Evolutionary conservation across 2,888 invertebrate genomes (phyloP).

Genomic region (Agrilus biguttatus): DNA sequence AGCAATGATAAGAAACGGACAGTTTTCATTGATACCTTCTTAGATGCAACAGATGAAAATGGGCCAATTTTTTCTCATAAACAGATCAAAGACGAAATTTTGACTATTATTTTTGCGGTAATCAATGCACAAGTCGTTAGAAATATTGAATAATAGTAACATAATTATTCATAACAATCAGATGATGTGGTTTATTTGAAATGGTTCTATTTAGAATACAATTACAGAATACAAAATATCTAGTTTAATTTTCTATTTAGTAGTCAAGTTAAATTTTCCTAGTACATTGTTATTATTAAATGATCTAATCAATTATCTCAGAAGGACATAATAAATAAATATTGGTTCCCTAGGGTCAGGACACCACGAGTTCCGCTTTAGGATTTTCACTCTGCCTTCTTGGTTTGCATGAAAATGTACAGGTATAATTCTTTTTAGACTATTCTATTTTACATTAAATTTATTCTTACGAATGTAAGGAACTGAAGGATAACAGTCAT

Average conservation of each 20-base stretch:
- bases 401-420: slow-evolving; percentile 12
- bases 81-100: slow-evolving; percentile 16
- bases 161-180: too few species aligned
- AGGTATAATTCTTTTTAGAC: slow-evolving; percentile 7
- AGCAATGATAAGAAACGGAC: slow-evolving; percentile 2
- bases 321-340: background rate
- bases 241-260: too few species aligned
- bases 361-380: slow-evolving; percentile 16
- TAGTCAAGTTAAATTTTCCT: too few species aligned
- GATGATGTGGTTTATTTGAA: too few species aligned
- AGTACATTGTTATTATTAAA: too few species aligned
- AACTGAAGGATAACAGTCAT: too few species aligned
- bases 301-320: too few species aligned
- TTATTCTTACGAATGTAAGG: background rate
- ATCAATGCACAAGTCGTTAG: too few species aligned
- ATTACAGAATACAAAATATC: too few species aligned
- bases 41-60: slow-evolving; percentile 11
- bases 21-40: slow-evolving; percentile 12
- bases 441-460: background rate
- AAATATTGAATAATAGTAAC: too few species aligned
- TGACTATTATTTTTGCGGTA: slow-evolving; percentile 18
- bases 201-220: too few species aligned
- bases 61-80: slow-evolving; percentile 9
- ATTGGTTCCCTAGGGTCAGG: slow-evolving; percentile 14
- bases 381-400: slow-evolving; percentile 16